Percentiles rank a stretch among this genome's conserved stretches.
Conservation (phyloP, 2,113 vertebrate genomes). For the Thomomys bottae region DNA sequence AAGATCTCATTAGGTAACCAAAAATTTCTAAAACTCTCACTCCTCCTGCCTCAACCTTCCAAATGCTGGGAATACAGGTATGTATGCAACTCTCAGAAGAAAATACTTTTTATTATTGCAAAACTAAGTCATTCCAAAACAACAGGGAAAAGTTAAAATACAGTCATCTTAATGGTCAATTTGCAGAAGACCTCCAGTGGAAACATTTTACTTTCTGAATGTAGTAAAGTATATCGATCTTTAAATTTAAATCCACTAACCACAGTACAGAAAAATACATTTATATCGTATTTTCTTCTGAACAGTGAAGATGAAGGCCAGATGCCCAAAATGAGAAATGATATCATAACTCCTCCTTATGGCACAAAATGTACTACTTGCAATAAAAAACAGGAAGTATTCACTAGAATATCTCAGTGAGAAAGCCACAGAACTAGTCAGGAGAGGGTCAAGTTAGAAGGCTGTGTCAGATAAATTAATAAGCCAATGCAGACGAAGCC, state of each 20-base stretch:
- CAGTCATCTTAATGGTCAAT: neutral
- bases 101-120: slow-evolving; percentile 24
- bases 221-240: neutral
- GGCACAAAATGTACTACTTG: slow-evolving; percentile 24
- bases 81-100: neutral
- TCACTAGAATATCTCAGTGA: neutral
- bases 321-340: slow-evolving; percentile 13
- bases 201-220: slow-evolving; percentile 40
- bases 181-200: slow-evolving; percentile 6
- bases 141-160: slow-evolving; percentile 33
- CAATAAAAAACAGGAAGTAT: slow-evolving; percentile 28
- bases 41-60: neutral
- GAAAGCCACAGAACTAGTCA: neutral
- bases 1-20: neutral
- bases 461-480: neutral
- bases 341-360: neutral
- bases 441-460: slow-evolving; percentile 6
- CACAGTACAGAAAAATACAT: neutral
- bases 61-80: neutral
- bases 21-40: neutral
- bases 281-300: neutral
- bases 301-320: slow-evolving; percentile 35
- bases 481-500: neutral
- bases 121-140: neutral
- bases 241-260: slow-evolving; percentile 17